These are phyloP conservation scores for Graptemys geographica DNA, from an alignment of 2,797 vertebrate species.

Conservation along the genomic window DNA sequence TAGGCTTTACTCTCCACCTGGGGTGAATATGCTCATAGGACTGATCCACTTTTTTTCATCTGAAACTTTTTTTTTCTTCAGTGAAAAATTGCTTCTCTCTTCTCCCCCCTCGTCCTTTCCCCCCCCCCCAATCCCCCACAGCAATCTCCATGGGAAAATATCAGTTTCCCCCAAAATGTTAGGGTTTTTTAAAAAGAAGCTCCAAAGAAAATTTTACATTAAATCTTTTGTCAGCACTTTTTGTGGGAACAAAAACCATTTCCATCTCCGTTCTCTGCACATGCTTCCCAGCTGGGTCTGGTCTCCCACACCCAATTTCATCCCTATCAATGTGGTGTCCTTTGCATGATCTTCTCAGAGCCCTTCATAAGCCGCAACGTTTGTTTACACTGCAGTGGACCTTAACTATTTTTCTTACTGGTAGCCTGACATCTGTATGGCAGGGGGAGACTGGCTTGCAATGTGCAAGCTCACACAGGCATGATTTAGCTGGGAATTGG, in stretches of 20 bases:
- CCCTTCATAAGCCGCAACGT: neutral
- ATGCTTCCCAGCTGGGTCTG: slow-evolving; percentile 62
- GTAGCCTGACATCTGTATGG: neutral
- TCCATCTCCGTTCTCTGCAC: neutral
- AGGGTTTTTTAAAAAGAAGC: neutral
- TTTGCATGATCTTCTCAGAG: slow-evolving; percentile 46
- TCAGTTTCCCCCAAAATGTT: neutral
- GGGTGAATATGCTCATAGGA: neutral
- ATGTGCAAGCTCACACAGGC: neutral
- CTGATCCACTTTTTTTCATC: neutral
- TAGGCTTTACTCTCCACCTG: neutral
- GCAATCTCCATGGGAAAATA: neutral
- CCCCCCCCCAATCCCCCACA: no score
- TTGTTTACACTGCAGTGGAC: slow-evolving; percentile 42
- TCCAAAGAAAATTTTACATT: neutral
- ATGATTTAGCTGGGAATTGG: no score
- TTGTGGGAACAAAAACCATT: slow-evolving; percentile 13
- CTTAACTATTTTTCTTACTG: neutral
- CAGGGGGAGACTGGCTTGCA: neutral
- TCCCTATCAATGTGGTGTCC: slow-evolving; percentile 63
- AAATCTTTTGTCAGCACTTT: no score
- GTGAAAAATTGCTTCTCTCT: neutral
- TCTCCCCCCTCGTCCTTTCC: no score
- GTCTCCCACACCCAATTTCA: slow-evolving; percentile 59
- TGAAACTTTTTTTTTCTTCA: neutral